phyloP scores from a whole-genome alignment of 2,797 vertebrate genomes.

The Notolabrus celidotus region DNA sequence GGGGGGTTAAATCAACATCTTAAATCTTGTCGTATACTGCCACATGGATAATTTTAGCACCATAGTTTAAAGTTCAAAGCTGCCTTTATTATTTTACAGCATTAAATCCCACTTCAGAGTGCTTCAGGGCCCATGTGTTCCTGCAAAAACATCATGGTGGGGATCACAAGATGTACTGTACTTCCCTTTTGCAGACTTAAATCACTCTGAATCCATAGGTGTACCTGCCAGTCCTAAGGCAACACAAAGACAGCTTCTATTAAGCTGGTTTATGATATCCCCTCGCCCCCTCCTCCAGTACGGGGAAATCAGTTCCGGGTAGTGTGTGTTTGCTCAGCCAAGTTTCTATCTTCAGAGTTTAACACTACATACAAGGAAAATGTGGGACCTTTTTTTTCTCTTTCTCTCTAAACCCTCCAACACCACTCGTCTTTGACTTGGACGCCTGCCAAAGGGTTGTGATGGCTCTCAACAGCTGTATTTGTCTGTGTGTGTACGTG shows the following conservation, averaged over 20 bases:
- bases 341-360: conserved; percentile 70
- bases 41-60: conserved; percentile 27
- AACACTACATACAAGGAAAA: conserved; percentile 79
- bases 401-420: conserved; percentile 70
- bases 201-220: conserved; percentile 42
- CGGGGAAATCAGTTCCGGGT: conserved; percentile 59
- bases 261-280: conserved; percentile 44
- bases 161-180: conserved; percentile 19
- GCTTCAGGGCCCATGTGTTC: conserved; percentile 39
- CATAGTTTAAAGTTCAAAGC: conserved; percentile 28
- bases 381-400: conserved; percentile 58
- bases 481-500: conserved; percentile 71
- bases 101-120: conserved; percentile 35
- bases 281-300: conserved; percentile 26
- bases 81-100: conserved; percentile 11
- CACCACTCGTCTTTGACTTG: conserved; percentile 78
- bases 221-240: conserved; percentile 37
- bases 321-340: conserved; percentile 60
- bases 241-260: conserved; percentile 56
- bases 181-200: conserved; percentile 9
- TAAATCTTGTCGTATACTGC: neutral
- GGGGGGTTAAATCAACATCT: conserved; percentile 29
- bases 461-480: conserved; percentile 87
- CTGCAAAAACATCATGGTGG: conserved; percentile 23
- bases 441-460: conserved; percentile 73